These are phyloP conservation scores for Melikaiella ostensackeni DNA, from an alignment of 2,888 invertebrate species.

Conservation along the genomic window DNA sequence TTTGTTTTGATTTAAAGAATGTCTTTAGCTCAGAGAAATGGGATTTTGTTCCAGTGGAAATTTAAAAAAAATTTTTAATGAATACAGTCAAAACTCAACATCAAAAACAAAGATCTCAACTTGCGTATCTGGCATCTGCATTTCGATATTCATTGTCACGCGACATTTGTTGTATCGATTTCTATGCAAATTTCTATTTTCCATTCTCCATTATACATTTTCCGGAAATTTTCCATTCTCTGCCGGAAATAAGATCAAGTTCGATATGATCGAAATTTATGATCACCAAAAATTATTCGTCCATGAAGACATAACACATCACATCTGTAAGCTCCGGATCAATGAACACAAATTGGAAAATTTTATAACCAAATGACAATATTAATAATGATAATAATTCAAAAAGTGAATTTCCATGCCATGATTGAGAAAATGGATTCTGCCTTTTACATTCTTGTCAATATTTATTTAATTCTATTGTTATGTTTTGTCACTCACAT, in stretches of 20 bases:
- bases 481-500: conserved; percentile 37
- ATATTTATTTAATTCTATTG: conserved; percentile 1
- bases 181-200: conserved; percentile 65
- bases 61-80: too few species aligned
- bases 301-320: conserved; percentile 3
- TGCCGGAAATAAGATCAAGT: conserved; percentile 66
- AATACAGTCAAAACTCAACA: conserved; percentile 17
- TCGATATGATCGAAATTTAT: too few species aligned
- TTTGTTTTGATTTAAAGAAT: too few species aligned
- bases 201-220: conserved; percentile 59
- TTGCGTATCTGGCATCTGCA: neutral
- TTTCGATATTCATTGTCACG: conserved; percentile 54
- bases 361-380: neutral
- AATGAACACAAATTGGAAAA: conserved; percentile 1
- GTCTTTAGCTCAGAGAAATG: too few species aligned
- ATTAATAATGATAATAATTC: too few species aligned
- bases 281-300: too few species aligned
- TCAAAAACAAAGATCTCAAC: conserved; percentile 13
- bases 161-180: conserved; percentile 55
- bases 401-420: conserved; percentile 1
- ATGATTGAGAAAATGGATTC: conserved; percentile 12
- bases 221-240: conserved; percentile 63
- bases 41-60: too few species aligned
- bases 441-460: conserved; percentile 34
- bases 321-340: neutral